Evolutionary conservation across 2,888 invertebrate genomes (phyloP), one percentile per base, ranked within the genome.

Genomic region (Creontiades dilutus): DNA sequence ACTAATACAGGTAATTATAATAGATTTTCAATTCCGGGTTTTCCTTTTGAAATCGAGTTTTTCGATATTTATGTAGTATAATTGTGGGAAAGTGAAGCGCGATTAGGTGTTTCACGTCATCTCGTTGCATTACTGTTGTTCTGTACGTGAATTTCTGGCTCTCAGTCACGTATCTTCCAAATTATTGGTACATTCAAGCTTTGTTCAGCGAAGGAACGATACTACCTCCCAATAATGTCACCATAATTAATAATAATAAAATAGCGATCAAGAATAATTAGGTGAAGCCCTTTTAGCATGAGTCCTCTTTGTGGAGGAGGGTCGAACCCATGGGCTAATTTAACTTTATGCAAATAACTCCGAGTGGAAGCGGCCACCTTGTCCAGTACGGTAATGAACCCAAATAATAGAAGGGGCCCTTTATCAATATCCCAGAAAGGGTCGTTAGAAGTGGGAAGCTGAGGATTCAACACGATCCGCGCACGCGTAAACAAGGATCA

Each of bases 381-480:
- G 68, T 68, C 68, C 23, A 68, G 68, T 68, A 0, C 23, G 68
- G 68, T 68, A 68, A 68, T 68, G 68, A 68, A 23, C 68, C 68
- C 68, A 68, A 68, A 68, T 68, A 68, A 23, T 68, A 68, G 19
- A 19, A 19, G 27, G 23, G 19, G 23, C 27, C 68, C 68, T 68
- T 68, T 23, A 68, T 68, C 68, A 68, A 68, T 68, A 68, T 68
- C 68, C 68, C 68, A 23, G 68, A 23, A 23, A 68, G 68, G 68
- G 68, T 68, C 68, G 68, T 68, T 68, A 68, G 68, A 68, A 68
- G 68, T 68, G 68, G 68, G 19, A 19, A 23, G 68, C 23, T 27
- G 19, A 13, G 13, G 23, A 68, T 61, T 19, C 61, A n/a, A 68
- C 68, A 68, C 68, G 68, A 68, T 68, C 68, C 68, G 68, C 68